Conservation (phyloP, 2,797 vertebrate genomes). For the Erpetoichthys calabaricus region DNA sequence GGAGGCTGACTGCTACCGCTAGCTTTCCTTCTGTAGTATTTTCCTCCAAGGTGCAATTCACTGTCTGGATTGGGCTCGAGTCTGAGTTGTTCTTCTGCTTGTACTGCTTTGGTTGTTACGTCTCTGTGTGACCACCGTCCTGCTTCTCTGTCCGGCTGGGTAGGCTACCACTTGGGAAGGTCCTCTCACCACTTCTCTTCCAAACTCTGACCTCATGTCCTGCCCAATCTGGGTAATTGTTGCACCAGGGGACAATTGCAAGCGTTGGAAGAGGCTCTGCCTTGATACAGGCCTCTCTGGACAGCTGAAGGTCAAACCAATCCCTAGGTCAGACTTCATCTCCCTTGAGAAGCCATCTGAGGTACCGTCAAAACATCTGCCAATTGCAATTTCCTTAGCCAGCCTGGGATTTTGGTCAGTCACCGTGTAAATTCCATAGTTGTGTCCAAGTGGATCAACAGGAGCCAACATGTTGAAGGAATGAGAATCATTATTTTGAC, state of each 20-base stretch:
- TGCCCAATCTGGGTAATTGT: constrained; percentile 71
- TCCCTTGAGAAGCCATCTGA: constrained; percentile 90
- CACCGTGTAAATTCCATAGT: constrained; percentile 95
- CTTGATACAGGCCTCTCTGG: constrained; percentile 59
- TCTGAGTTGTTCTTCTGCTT: constrained; percentile 38
- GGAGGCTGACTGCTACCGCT: no score
- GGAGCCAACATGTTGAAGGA: constrained; percentile 82
- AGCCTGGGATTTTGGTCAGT: constrained; percentile 87
- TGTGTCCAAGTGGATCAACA: constrained; percentile 85
- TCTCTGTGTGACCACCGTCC: constrained; percentile 22
- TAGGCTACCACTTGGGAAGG: constrained; percentile 58
- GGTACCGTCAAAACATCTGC: constrained; percentile 90
- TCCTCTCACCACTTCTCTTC: constrained; percentile 44
- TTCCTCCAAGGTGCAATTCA: constrained; percentile 22
- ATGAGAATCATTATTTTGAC: constrained; percentile 53
- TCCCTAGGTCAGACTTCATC: constrained; percentile 73
- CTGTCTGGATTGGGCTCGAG: constrained; percentile 35
- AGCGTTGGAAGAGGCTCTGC: constrained; percentile 80
- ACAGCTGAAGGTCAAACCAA: constrained; percentile 77
- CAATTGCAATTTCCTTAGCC: constrained; percentile 94
- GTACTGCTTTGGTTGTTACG: constrained; percentile 34
- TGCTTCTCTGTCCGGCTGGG: constrained; percentile 47
- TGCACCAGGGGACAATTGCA: constrained; percentile 66
- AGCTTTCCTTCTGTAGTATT: no score
- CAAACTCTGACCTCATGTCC: constrained; percentile 61